Conservation (phyloP, 2,113 vertebrate genomes). For the Myiopsitta monachus region DNA sequence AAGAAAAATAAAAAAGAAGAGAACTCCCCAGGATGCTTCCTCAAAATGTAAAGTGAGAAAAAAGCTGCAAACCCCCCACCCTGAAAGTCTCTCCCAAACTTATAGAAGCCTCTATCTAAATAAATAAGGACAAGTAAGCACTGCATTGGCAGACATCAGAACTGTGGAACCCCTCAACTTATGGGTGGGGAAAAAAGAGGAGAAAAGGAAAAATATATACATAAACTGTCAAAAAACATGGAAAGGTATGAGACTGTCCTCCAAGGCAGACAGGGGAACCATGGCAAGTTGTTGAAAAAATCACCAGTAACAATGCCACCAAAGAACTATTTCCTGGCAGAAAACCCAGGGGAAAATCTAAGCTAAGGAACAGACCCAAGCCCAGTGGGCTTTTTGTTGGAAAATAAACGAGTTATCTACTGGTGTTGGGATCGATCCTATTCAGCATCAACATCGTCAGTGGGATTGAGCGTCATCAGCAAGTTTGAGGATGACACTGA, state of each 20-base stretch:
- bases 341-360: background rate
- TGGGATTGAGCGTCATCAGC: background rate
- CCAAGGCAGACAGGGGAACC: background rate
- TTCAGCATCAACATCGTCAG: background rate
- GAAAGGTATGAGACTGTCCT: background rate
- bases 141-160: background rate
- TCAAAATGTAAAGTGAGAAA: background rate
- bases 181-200: accelerated
- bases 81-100: background rate
- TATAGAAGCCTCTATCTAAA: background rate
- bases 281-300: background rate
- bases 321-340: background rate
- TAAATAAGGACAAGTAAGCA: background rate
- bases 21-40: background rate
- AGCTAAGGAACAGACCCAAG: background rate
- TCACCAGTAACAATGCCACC: no score
- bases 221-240: background rate
- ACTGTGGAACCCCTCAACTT: background rate
- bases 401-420: background rate
- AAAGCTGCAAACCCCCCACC: background rate
- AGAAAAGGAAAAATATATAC: background rate
- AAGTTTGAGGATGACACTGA: background rate
- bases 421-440: background rate
- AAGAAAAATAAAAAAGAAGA: background rate
- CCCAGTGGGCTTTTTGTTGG: background rate